Evolutionary conservation across 2,113 vertebrate species (phyloP), one percentile per base, ranked within the genome.

Genomic region (Casuarius casuarius): DNA sequence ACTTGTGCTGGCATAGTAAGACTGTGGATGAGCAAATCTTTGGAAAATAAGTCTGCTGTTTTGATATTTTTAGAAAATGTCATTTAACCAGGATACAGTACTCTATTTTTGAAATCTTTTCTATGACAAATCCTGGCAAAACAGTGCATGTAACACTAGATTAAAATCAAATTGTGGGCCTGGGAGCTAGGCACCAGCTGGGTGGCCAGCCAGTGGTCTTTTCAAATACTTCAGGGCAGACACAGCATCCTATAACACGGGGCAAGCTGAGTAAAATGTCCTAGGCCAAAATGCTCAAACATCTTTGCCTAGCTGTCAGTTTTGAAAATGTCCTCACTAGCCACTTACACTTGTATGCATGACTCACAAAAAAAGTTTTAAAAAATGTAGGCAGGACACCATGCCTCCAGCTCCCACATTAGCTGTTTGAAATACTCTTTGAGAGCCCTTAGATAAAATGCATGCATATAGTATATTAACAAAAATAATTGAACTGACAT

Each of bases 31-130:
- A 65, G 42, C 35, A 68, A 86, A 63, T 9, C 84, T 59, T n/a
- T 62, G 79, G 72, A 74, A 95, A 83, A 76, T 67, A 74, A 71
- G 31, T 38, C 31, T 78, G 58, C 51, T 68, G 59, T 35, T 73
- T 72, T 72, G 75, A 17, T 90, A 92, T 86, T 92, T 86, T 92
- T 89, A 86, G 93, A 46, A 40, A n/a, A 76, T 66, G 75, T 59
- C 67, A 56, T 87, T 92, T 86, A 61, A 75, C 59, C 67, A 70
- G 84, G 68, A 90, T 40, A 73, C 68, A 59, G 61, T 33, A 33
- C 49, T 56, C 82, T 92, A 33, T 48, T 85, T 92, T 66, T 85
- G 42, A 86, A 63, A 49, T 46, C 40, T 63, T 80, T 56, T 63
- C 74, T 72, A 9, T 84, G 76, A 73, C 58, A 72, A 88, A 84